Evolutionary conservation across 1,140 invertebrate species (phyloP), one percentile per base, ranked within the genome.

Genomic region (Drosophila murphyi): DNA sequence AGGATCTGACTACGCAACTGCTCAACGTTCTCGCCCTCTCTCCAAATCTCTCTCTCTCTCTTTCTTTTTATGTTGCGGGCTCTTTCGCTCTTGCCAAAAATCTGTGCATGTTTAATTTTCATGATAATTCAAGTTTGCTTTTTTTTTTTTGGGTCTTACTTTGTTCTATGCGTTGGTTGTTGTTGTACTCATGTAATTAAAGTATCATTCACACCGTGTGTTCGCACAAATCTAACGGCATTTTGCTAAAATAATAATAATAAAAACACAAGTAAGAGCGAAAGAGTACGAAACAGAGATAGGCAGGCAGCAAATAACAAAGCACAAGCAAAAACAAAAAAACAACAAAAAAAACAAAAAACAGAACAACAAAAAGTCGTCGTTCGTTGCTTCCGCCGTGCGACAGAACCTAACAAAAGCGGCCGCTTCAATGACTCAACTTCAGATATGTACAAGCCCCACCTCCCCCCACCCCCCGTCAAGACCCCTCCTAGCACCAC

Each of bases 191-290:
- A 37, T 68, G 80, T 76, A 89, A 87, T 87, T 89, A 87, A 87
- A 89, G 83, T 87, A 87, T 87, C 80, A 87, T 87, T 89, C 83
- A 88, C 83, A 87, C 85, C 80, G 83, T 45, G 85, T 88, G 82
- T 78, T 87, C 83, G 82, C 83, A 83, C 83, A 88, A 80, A 74
- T 59, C 80, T 88, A 87, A 87, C 83, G 83, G 83, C 65, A 57
- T 83, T 87, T 88, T 88, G 80, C 85, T 89, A 77, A 87, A 86
- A 86, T 87, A 78, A 85, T 78, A 85, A 80, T 81, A 75, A 73
- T 50, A 69, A 65, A 57, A 65, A 71, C 50, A 68, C 5, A 32
- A 41, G 41, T 3, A 29, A 67, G 50, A 5, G n/a, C n/a, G 7
- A 61, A 7, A 41, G 35, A 5, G 57, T 29, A 8, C 35, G 8